These are phyloP conservation scores for Drosophila quinaria DNA, from an alignment of 2,888 invertebrate genomes.

Conservation along the genomic window DNA sequence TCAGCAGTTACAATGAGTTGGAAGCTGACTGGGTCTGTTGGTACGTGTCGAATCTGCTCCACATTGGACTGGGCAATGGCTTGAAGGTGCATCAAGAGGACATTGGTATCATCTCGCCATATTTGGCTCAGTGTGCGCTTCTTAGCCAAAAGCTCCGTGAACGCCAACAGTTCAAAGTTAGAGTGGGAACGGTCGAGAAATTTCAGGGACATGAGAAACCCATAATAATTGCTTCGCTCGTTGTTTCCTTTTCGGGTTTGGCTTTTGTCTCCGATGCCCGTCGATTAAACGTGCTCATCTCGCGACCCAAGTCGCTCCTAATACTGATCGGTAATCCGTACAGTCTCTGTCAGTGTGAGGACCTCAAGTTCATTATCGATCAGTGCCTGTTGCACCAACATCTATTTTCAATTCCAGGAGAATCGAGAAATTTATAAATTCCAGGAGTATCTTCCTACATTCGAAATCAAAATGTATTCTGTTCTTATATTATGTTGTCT, in stretches of 20 bases:
- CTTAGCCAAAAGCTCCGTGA: conserved; percentile 31
- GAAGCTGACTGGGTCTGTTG: background rate
- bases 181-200: conserved; percentile 89
- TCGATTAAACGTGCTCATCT: background rate
- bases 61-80: background rate
- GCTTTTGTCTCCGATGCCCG: background rate
- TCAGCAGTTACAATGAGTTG: background rate
- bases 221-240: background rate
- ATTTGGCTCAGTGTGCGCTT: conserved; percentile 79
- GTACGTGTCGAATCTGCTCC: background rate
- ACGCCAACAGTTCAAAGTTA: conserved; percentile 84
- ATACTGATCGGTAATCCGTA: background rate
- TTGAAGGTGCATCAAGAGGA: conserved; percentile 76
- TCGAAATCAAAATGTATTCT: background rate
- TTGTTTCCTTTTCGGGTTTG: background rate
- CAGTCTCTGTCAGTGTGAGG: background rate
- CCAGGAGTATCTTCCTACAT: background rate
- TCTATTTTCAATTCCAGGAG: background rate
- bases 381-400: background rate
- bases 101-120: conserved; percentile 88
- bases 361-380: conserved; percentile 1
- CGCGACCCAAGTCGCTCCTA: background rate
- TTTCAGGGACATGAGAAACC: conserved; percentile 3
- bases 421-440: background rate
- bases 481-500: background rate